Evolutionary conservation across 2,888 invertebrate genomes (phyloP).

Genomic region (Drosophila paucipuncta): DNA sequence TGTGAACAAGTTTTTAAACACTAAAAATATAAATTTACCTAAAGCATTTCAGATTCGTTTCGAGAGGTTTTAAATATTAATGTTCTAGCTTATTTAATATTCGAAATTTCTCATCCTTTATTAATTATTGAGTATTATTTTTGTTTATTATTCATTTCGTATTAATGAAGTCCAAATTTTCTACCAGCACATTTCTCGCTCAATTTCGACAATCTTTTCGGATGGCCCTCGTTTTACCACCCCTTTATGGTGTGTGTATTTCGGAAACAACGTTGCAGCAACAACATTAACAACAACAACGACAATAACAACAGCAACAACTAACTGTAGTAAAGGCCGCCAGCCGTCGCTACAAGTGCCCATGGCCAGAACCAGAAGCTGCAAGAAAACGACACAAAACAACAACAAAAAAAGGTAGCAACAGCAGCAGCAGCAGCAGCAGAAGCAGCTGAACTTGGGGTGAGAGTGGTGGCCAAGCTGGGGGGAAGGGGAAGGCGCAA

Average conservation of each 20-base stretch:
- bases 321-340: conserved; percentile 47
- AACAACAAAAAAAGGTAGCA: conserved; percentile 40
- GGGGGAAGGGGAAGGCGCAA: conserved; percentile 51
- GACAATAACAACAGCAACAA: conserved; percentile 23
- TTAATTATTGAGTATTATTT: background rate
- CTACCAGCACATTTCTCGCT: background rate
- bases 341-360: conserved; percentile 67
- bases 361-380: conserved; percentile 57
- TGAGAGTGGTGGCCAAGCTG: background rate
- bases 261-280: conserved; percentile 55
- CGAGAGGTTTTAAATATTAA: background rate
- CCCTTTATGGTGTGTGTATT: conserved; percentile 44
- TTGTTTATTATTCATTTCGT: background rate
- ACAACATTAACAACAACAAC: conserved; percentile 18
- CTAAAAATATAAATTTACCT: background rate
- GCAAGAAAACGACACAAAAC: conserved; percentile 51
- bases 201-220: conserved; percentile 1
- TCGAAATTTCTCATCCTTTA: background rate
- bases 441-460: background rate
- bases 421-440: conserved; percentile 15
- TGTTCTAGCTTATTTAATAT: background rate
- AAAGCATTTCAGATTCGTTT: background rate
- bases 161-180: background rate
- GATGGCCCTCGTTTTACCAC: conserved; percentile 45
- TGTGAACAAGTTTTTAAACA: background rate